Base-by-base conservation (phyloP, 2,888 invertebrate species). In the Agonum fuliginosum region DNA sequence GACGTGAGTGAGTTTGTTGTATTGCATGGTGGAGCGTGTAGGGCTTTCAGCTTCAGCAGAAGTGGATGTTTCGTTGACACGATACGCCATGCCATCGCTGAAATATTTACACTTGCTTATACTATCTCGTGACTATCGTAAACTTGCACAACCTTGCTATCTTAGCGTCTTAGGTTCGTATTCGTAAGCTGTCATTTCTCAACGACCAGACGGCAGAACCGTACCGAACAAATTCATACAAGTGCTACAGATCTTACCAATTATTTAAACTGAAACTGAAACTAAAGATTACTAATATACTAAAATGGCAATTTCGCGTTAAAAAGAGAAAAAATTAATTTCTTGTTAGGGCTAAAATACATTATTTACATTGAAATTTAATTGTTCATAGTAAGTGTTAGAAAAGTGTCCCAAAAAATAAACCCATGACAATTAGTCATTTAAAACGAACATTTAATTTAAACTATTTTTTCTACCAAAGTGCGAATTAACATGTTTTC, bases 71-170 rank as follows among this genome's bases (percentile, higher is more conserved):
- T 30, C 41, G 72, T 72, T 72, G 72, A 72, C 72, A 72, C 72
- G 72, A 72, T 71, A 71, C 20, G 17, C 67, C 51, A 72, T 22
- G 41, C 10, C 54, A 20, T 54, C 54, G 72, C 34, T 72, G 54
- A 72, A 72, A 72, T 72, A 72, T 72, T 72, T 58, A 72, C 72
- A 58, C 27, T 43, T 43, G 58, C 34, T 72, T 54, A 51, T 46
- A 72, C 72, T 72, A 72, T 72, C 54, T 72, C 72, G 72, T 72
- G 72, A 72, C 72, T 72, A 72, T 72, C 72, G 72, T 72, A 72
- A 72, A 72, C 72, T 54, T 72, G 30, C 71, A 48, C 27, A 48
- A 48, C 71, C 48, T 71, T 71, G 19, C 71, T 17, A 48, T 27
- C 71, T 30, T 71, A 51, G 19, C 71, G 71, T 71, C 71, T 71